These are phyloP conservation scores for Tilapia sparmanii DNA, from an alignment of 2,113 vertebrate species.

Conservation along the genomic window DNA sequence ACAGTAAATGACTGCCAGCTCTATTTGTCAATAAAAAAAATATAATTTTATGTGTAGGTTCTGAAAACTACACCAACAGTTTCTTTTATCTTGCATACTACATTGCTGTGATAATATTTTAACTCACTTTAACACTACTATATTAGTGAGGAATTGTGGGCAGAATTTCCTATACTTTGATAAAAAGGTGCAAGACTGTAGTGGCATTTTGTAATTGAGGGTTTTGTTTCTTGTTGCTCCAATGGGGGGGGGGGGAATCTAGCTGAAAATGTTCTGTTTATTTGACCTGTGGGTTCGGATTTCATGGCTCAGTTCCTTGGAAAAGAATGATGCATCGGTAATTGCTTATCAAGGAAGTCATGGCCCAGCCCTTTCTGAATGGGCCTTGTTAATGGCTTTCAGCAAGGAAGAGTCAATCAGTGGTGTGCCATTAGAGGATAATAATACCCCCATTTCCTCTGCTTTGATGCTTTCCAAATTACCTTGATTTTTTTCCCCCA, in stretches of 20 bases:
- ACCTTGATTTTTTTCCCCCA: background rate
- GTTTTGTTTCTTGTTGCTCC: background rate
- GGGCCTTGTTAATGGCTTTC: conserved; percentile 35
- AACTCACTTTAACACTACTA: background rate
- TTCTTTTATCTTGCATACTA: background rate
- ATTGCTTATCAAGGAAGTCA: conserved; percentile 32
- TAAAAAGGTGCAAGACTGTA: background rate
- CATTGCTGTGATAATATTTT: background rate
- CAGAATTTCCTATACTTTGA: background rate
- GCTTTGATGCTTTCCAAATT: conserved; percentile 29
- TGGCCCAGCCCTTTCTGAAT: background rate
- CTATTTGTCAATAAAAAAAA: background rate
- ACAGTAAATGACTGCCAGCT: background rate
- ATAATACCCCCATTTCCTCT: conserved; percentile 24
- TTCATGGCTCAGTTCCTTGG: background rate
- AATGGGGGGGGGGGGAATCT: background rate
- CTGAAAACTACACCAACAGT: background rate
- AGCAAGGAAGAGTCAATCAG: conserved; percentile 29
- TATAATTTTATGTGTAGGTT: background rate
- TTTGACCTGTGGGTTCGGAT: background rate
- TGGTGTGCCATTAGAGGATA: conserved; percentile 13
- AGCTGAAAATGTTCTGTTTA: background rate
- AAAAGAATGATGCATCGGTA: conserved; percentile 4
- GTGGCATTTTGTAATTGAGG: background rate
- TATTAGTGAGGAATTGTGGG: background rate